Evolutionary conservation across 2,113 vertebrate species (phyloP).

Genomic region (Cryptotis parvus): DNA sequence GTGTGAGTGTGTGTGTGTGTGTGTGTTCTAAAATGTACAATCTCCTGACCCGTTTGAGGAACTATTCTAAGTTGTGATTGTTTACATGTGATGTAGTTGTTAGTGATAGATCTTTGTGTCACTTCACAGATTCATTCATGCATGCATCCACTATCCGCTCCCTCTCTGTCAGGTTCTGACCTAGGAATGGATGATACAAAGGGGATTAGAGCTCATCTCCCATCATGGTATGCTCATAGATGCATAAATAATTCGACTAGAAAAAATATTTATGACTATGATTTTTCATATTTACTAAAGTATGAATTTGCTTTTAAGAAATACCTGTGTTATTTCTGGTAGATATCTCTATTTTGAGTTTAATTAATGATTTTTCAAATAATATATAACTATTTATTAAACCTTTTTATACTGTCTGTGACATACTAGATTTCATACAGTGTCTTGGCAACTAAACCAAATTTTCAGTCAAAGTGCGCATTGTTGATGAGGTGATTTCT

Average conservation of each 20-base stretch:
- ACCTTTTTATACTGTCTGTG: background rate
- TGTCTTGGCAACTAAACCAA: background rate
- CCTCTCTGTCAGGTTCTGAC: background rate
- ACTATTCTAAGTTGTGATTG: background rate
- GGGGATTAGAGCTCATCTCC: background rate
- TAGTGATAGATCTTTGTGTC: constrained; percentile 1
- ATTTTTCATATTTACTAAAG: background rate
- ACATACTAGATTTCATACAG: background rate
- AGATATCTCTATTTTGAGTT: background rate
- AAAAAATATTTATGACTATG: background rate
- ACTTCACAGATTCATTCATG: background rate
- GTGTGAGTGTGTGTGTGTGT: too few relatives aligned
- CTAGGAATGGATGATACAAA: background rate
- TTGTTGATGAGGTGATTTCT: background rate
- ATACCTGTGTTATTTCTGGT: background rate
- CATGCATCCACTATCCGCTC: background rate
- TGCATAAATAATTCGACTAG: background rate
- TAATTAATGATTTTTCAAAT: background rate
- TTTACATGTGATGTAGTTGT: background rate
- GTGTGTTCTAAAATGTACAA: background rate
- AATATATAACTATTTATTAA: background rate
- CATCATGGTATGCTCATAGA: background rate
- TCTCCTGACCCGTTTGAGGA: background rate
- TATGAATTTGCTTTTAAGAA: background rate
- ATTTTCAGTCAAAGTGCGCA: background rate